A percentile compares a stretch with the other conserved stretches of the same genome.
These are phyloP conservation scores for Peribatodes rhomboidaria DNA, from an alignment of 2,888 invertebrate species.

Conservation along the genomic window DNA sequence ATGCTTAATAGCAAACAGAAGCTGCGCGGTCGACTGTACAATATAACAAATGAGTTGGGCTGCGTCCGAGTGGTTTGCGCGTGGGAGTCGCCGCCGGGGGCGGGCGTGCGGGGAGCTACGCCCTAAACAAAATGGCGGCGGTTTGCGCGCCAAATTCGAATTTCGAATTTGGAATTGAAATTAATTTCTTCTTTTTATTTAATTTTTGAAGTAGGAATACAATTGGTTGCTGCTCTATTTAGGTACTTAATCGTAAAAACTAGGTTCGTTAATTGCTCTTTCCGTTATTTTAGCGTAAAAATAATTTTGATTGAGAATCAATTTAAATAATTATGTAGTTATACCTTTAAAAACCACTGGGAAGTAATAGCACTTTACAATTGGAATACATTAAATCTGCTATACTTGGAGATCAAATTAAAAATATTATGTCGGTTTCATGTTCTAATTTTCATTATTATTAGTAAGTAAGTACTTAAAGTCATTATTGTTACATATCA, in stretches of 20 bases:
- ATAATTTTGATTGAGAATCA: too few relatives aligned
- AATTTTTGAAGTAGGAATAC: neutral
- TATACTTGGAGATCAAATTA: too few relatives aligned
- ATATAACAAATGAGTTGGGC: slow-evolving; percentile 84
- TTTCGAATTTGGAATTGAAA: slow-evolving; percentile 48
- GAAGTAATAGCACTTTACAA: too few relatives aligned
- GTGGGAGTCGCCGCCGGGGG: slow-evolving; percentile 83
- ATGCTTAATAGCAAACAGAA: slow-evolving; percentile 51
- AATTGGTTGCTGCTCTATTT: neutral
- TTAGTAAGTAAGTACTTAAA: too few relatives aligned
- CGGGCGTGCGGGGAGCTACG: slow-evolving; percentile 82
- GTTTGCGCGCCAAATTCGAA: slow-evolving; percentile 87
- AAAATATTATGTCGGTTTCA: too few relatives aligned
- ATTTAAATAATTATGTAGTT: too few relatives aligned
- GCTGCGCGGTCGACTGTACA: slow-evolving; percentile 76
- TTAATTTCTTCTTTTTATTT: neutral
- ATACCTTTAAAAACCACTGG: too few relatives aligned
- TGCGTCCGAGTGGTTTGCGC: slow-evolving; percentile 81
- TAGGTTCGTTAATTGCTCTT: neutral
- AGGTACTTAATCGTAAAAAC: neutral
- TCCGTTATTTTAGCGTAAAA: too few relatives aligned
- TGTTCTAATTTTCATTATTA: too few relatives aligned
- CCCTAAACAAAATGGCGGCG: slow-evolving; percentile 88
- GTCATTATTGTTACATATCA: too few relatives aligned
- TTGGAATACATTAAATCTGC: too few relatives aligned